A percentile compares a stretch with the other conserved stretches of the same genome.
Evolutionary conservation across 2,888 invertebrate species (phyloP).

Genomic region (Amiota communis): DNA sequence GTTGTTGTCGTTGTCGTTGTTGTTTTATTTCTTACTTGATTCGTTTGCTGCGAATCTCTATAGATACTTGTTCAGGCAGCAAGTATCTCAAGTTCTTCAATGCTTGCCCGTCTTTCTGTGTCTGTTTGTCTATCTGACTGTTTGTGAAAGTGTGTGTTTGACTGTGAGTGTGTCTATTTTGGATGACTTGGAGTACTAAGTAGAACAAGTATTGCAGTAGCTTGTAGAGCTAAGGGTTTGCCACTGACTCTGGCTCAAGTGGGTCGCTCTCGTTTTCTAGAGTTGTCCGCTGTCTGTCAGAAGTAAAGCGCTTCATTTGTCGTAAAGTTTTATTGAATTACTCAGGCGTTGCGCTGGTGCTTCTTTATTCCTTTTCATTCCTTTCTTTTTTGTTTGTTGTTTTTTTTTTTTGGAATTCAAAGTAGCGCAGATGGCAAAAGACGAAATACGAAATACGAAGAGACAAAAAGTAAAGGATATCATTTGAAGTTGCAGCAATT

Average conservation of each 20-base stretch:
- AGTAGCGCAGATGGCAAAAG: background rate
- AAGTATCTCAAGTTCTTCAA: background rate
- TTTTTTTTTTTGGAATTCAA: constrained; percentile 11
- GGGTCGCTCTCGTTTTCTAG: too few species aligned
- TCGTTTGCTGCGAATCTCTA: background rate
- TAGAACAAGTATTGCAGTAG: too few species aligned
- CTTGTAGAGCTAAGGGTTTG: too few species aligned
- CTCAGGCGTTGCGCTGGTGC: constrained; percentile 49
- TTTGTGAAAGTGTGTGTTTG: background rate
- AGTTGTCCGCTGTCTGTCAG: constrained; percentile 7
- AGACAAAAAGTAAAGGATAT: constrained; percentile 1
- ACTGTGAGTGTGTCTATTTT: constrained; percentile 5
- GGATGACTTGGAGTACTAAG: background rate
- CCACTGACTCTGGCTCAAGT: too few species aligned
- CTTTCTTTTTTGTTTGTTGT: background rate
- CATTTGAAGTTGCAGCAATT: constrained; percentile 18
- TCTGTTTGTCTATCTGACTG: background rate
- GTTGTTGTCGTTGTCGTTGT: background rate
- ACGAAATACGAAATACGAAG: background rate
- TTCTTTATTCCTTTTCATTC: constrained; percentile 1
- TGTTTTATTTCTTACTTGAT: background rate
- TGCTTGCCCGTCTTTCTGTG: background rate
- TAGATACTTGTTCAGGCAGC: constrained; percentile 2
- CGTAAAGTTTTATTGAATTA: constrained; percentile 69
- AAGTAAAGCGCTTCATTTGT: constrained; percentile 60